Base-by-base conservation (phyloP, 2,113 vertebrate species). In the Lichenostomus cassidix region DNA sequence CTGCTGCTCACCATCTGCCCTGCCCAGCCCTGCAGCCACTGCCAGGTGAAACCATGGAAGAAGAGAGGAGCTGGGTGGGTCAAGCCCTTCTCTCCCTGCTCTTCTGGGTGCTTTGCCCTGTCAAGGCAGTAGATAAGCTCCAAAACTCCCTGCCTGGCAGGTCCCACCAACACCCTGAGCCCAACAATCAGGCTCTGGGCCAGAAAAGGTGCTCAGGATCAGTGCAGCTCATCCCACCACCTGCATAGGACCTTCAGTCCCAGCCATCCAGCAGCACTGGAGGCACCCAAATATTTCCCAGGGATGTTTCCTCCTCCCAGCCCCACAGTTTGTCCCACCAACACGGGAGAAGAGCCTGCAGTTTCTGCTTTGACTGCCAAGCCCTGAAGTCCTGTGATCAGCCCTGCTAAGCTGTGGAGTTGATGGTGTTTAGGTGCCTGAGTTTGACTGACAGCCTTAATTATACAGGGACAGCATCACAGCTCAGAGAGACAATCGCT, bases 401-500 rank as follows among this genome's bases (percentile, higher is more conserved):
- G 14, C 79, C 55, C 82, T 83, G 14, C 4, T 68, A 83, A 96
- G 80, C 93, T 22, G 5, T 5, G 27, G 56, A 90, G 69, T 82
- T 70, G 46, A 33, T 21, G 28, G 75, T 64, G 62, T 92, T 94
- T 64, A 86, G 69, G 90, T 62, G 41, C 35, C 84, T 37, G 78
- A 49, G 49, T 89, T 81, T 96, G 93, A 95, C 69, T 96, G 96
- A 90, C 96, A 97, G 83, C 65, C 75, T 88, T 96, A 96, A 92
- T 96, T 96, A 96, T 53, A 80, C 4, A 63, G 81, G 63, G 86
- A 63, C 71, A 83, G 77, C 4, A 0, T 39, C 44, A n/a, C 64
- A 79, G 78, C 91, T 96, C 81, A 56, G 18, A 69, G 75, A 69
- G 44, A 73, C 15, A 3, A 86, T 17, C 46, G 50, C 55, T 73